Base-by-base conservation (phyloP, 2,113 vertebrate species). In the Phrynocephalus versicolor region DNA sequence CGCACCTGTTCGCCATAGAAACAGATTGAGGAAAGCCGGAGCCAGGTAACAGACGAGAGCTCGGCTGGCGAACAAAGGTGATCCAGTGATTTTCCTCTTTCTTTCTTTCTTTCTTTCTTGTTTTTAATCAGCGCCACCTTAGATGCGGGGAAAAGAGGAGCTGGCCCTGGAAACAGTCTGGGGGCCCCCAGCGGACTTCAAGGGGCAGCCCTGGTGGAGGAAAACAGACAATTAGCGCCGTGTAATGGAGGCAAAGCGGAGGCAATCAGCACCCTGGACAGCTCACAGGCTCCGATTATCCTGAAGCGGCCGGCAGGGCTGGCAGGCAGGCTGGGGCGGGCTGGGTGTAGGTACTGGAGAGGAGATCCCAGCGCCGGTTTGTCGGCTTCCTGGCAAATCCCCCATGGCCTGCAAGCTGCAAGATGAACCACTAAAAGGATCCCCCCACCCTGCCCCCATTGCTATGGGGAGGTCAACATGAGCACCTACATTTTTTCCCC, bases 201-300 rank as follows among this genome's bases (percentile, higher is more conserved):
- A 13, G n/a, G 65, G 74, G 33, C 65, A 23, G 27, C 18, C 27
- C 65, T 19, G 25, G 1, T 12, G 33, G 35, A 5, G 19, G 14
- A n/a, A 1, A 45, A 37, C 51, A n/a, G n/a, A n/a, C 60, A 75
- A 25, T 60, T 73, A 19, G 71, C 62, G 37, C 16, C 58, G n/a
- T 70, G 72, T 23, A 57, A 84, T 58, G 35, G 23, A n/a, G 60
- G 27, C 60, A 55, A 1, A 23, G 37, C 57, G 0, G 71, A 5
- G 3, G 9, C 5, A 45, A 85, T 94, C 94, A 94, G 94, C 82
- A 94, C 94, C 93, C 51, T 86, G 94, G 94, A 94, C 92, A 95
- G 90, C n/a, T n/a, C n/a, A n/a, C n/a, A n/a, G n/a, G n/a, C n/a
- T n/a, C n/a, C n/a, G n/a, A n/a, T n/a, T n/a, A n/a, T n/a, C n/a